phyloP scores from a whole-genome alignment of 2,888 invertebrate genomes.

The Unio delphinus region DNA sequence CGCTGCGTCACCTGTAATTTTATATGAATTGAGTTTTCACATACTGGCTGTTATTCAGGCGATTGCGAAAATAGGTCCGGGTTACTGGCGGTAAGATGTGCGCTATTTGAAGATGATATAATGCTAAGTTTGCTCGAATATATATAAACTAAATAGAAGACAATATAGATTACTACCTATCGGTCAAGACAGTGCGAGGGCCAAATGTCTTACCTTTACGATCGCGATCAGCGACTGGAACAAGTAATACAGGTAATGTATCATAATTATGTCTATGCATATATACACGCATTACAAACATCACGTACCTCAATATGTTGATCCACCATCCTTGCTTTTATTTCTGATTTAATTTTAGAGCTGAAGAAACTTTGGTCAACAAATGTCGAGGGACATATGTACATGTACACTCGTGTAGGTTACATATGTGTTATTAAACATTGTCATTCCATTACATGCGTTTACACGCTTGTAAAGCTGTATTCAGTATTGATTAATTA shows the following conservation, averaged over 20 bases:
- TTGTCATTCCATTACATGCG: too few species aligned
- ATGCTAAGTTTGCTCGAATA: neutral
- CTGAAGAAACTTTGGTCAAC: too few species aligned
- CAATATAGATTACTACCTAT: neutral
- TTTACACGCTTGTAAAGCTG: too few species aligned
- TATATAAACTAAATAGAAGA: neutral
- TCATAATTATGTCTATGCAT: conserved; percentile 12
- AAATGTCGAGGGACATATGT: too few species aligned
- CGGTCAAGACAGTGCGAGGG: conserved; percentile 1
- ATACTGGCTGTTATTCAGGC: conserved; percentile 13
- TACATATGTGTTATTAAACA: too few species aligned
- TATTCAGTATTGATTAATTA: too few species aligned
- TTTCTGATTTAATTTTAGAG: too few species aligned
- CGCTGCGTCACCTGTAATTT: conserved; percentile 9
- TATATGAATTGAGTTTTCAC: conserved; percentile 15
- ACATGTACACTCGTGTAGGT: too few species aligned
- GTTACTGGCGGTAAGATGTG: conserved; percentile 1
- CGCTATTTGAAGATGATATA: conserved; percentile 1
- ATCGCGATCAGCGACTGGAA: conserved; percentile 62
- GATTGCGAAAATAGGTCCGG: conserved; percentile 15
- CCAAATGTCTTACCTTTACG: conserved; percentile 49
- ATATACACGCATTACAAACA: neutral
- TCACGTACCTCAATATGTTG: too few species aligned
- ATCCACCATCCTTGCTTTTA: too few species aligned
- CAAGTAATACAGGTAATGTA: conserved; percentile 61